Evolutionary conservation across 2,113 vertebrate genomes (phyloP), one percentile per base, ranked within the genome.

Genomic region (Ochotona princeps): DNA sequence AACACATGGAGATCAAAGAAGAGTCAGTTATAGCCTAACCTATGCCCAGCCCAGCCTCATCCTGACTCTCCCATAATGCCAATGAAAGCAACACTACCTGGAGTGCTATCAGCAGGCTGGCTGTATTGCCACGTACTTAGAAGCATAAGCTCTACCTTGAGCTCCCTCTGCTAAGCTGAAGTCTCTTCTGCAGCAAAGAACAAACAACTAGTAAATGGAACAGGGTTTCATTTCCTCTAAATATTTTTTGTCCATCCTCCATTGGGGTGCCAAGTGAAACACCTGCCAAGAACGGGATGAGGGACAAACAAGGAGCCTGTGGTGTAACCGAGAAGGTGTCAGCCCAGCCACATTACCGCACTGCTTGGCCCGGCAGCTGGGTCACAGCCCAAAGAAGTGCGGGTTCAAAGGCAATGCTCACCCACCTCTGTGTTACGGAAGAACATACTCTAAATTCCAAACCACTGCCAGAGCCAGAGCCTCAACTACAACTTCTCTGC

Each of bases 161-260:
- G 51, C 28, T 80, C 72, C 60, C 61, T 63, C 54, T 51, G 79
- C 60, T 92, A 72, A 82, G 32, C 61, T 79, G 18, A 21, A 35
- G 44, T 65, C 47, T 75, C 75, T 92, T 88, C 70, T 67, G 49
- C 2, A 32, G 25, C 74, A 75, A 38, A 21, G 35, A 90, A 88
- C 8, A 28, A n/a, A 66, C 44, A 85, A 66, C 61, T n/a, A 90
- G 51, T n/a, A 80, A 28, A 30, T 12, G 32, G 66, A 95, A 89
- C 60, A 61, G 83, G 61, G 83, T 76, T 86, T 90, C 66, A 60
- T 86, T 94, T 96, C 86, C 63, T 87, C 44, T 70, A 38, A 51
- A 63, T 69, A 85, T 84, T 91, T 44, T 89, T 84, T 44, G 14
- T 85, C 35, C 63, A 47, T 85, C 60, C 15, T 91, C 54, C 54